Percentiles rank a stretch among this genome's conserved stretches.
Conservation (phyloP, 2,888 invertebrate species). For the Orchestes rusci region DNA sequence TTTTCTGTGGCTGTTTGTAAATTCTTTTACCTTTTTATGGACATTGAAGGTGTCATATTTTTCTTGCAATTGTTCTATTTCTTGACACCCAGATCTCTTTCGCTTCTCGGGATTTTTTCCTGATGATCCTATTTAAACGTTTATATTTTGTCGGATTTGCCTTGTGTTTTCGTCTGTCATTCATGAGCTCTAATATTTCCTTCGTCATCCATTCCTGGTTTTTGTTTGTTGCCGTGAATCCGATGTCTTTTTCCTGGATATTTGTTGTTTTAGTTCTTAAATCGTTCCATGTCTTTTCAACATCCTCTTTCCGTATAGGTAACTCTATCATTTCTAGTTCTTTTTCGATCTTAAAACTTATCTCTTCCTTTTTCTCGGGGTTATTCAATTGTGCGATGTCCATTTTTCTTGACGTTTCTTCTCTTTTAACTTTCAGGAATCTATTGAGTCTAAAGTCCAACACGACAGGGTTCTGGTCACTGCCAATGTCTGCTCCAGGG, state of each 20-base stretch:
- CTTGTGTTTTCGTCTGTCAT: constrained; percentile 1
- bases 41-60: constrained; percentile 3
- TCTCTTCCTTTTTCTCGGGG: too few relatives aligned
- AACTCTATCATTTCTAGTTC: constrained; percentile 1
- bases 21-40: constrained; percentile 8
- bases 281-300: constrained; percentile 2
- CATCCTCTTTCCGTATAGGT: neutral
- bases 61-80: constrained; percentile 2
- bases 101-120: neutral
- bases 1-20: neutral
- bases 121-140: neutral
- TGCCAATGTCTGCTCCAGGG: too few relatives aligned
- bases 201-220: neutral
- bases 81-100: constrained; percentile 1
- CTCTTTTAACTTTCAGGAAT: constrained; percentile 4
- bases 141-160: constrained; percentile 1
- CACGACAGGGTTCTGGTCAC: too few relatives aligned
- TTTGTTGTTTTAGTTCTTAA: constrained; percentile 1
- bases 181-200: too few relatives aligned
- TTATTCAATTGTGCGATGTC: too few relatives aligned
- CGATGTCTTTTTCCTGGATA: constrained; percentile 2
- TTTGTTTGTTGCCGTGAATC: too few relatives aligned
- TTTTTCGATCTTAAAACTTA: constrained; percentile 3
- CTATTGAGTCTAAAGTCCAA: too few relatives aligned
- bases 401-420: constrained; percentile 1